Base-by-base conservation (phyloP, 2,888 invertebrate species). In the Labia minor region DNA sequence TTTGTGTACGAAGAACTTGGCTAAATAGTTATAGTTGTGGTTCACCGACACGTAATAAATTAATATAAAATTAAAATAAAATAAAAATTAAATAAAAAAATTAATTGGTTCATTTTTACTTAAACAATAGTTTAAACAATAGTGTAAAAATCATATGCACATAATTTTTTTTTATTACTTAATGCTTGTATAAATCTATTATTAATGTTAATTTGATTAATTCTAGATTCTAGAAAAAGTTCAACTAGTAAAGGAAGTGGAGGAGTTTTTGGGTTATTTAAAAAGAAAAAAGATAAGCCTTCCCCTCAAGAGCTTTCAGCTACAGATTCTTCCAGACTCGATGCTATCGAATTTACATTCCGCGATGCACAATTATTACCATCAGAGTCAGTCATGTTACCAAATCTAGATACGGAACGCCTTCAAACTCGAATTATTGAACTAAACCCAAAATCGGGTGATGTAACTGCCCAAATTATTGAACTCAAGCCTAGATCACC, bases 371-470 rank as follows among this genome's bases (percentile, higher is more conserved):
- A 61, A n/a, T 26, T 69, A 20, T 67, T 69, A n/a, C 70, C 70
- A n/a, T 70, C 70, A 19, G 70, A 70, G 61, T 70, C 70, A 1
- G 68, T 70, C n/a, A 70, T 70, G 70, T 65, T 70, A 26, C 70
- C 70, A 20, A 65, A 65, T 10, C 61, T 67, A 4, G 49, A 49
- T 49, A 11, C 49, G 49, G 49, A 49, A 49, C 49, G 49, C n/a
- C 49, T 49, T 49, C 49, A 49, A 49, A 49, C 49, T 3, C 49
- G 49, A 14, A 49, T 49, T 16, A 49, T 49, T 14, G 49, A 49
- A 49, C 49, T 49, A 16, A 49, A 49, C 14, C 49, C 49, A 16
- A 49, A 49, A 49, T 11, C n/a, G 14, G 49, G 49, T 49, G 49
- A 49, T 49, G 49, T 49, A 16, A n/a, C 49, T 11, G 4, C 49